Base-by-base conservation (phyloP, 2,797 vertebrate species). In the Lindbergichthys nudifrons region DNA sequence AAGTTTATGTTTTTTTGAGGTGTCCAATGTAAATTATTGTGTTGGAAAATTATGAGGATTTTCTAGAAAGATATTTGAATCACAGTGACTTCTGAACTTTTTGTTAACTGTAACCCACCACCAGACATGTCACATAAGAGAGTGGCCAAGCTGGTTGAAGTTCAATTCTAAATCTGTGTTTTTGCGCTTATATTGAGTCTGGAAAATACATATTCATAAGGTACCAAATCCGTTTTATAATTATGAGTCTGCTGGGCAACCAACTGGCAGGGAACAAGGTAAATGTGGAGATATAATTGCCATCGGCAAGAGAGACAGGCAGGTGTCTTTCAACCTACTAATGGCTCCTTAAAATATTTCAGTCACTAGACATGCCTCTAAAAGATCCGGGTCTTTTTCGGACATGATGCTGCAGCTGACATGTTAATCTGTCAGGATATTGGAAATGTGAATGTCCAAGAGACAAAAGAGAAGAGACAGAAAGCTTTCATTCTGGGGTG, bases 401-500 rank as follows among this genome's bases (percentile, higher is more conserved):
- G 54, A 47, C 63, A 61, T 54, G 58, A 65, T 4, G 18, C 41
- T n/a, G n/a, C n/a, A n/a, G n/a, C n/a, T 26, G 43, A 53, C 54
- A 63, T 30, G 63, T 61, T 72, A 8, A 61, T 15, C 63, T 26
- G 26, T 26, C 26, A 26, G 26, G 26, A 26, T 26, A 26, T 26
- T 26, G 26, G 26, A 26, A 26, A 26, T 26, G 26, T 26, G 26
- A 26, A 26, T 26, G 26, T 26, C 26, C 26, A 26, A 26, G 26
- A 26, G 26, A 26, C 26, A n/a, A 61, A 68, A 26, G 57, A 60
- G 21, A 26, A 39, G 5, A 18, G 12, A 64, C 21, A 32, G 30
- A 61, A 39, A 80, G 2, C 10, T 73, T 59, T 79, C 26, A 65
- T 75, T 83, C 63, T 48, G 18, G 7, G 41, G 23, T 64, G 75